Evolutionary conservation across 2,888 invertebrate species (phyloP), one percentile per base, ranked within the genome.

Genomic region (Coleophora flavipennella): DNA sequence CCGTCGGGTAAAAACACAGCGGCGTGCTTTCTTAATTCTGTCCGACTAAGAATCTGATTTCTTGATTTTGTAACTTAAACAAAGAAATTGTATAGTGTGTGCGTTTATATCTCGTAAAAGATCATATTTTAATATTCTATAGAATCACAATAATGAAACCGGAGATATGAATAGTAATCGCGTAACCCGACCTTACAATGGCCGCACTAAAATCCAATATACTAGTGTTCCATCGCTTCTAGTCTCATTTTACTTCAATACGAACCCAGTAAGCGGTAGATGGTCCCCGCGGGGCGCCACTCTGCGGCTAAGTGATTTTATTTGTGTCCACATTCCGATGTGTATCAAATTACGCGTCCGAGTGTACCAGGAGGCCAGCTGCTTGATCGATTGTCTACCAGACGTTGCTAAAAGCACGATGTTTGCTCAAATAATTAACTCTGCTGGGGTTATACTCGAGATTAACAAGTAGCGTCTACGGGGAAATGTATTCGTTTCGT

Each of bases 251-350:
- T 51, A 50, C 45, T 44, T 49, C 45, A 38, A 36, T 36, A 38
- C 33, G n/a, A 6, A 33, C 41, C 29, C 51, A 61, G 71, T 64
- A 47, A 68, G 71, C 67, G 62, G 74, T 72, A 68, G 71, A 73
- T 68, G 72, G 50, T 57, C 84, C 43, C 84, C 51, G 60, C 77
- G 68, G 80, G 84, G 70, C 62, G 73, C 83, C 84, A 79, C 80
- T 80, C 76, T 51, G 55, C 62, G 54, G 59, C 77, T 83, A 84
- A 84, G 84, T 84, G 84, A 83, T 81, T 84, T 83, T 81, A 80
- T 84, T 83, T 81, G 81, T 78, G 83, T 74, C 75, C 79, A 79
- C 80, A 83, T 79, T 76, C 74, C 80, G 59, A 77, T 72, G 76
- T 76, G 77, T 84, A 83, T 84, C 83, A 73, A 74, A 83, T 84